Evolutionary conservation across 1,140 invertebrate genomes (phyloP).

Genomic region (Eufriesea mexicana): DNA sequence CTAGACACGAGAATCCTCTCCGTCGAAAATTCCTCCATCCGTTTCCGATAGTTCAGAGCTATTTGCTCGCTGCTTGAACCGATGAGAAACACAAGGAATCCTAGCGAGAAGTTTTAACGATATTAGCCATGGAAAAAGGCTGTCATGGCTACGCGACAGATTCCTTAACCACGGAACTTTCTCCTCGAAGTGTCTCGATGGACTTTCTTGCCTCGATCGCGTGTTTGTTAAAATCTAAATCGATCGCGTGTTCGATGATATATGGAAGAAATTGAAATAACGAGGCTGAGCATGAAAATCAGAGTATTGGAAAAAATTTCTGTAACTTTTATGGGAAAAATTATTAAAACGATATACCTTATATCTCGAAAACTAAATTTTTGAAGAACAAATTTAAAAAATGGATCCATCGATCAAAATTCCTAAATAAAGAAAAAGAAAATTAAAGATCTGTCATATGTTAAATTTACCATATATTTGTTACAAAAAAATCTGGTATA

Average conservation of each 20-base stretch:
- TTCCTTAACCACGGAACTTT: conserved; percentile 5
- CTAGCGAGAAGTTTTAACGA: conserved; percentile 12
- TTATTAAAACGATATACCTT: no score
- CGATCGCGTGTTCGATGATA: background rate
- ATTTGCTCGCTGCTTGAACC: background rate
- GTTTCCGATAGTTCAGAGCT: background rate
- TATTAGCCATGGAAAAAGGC: background rate
- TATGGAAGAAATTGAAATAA: background rate
- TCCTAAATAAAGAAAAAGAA: no score
- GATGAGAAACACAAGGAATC: background rate
- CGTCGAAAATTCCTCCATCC: background rate
- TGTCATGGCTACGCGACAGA: background rate
- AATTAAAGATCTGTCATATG: no score
- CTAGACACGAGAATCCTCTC: background rate
- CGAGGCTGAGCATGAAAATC: background rate
- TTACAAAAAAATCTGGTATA: no score
- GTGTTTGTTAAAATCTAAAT: background rate
- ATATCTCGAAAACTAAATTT: no score
- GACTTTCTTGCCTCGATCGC: background rate
- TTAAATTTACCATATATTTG: no score
- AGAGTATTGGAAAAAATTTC: no score
- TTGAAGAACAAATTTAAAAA: no score
- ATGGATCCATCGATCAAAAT: no score
- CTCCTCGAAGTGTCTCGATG: background rate
- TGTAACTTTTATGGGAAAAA: no score